A percentile compares a stretch with the other conserved stretches of the same genome.
Evolutionary conservation across 2,888 invertebrate genomes (phyloP).

Genomic region (Drosophila greeni): DNA sequence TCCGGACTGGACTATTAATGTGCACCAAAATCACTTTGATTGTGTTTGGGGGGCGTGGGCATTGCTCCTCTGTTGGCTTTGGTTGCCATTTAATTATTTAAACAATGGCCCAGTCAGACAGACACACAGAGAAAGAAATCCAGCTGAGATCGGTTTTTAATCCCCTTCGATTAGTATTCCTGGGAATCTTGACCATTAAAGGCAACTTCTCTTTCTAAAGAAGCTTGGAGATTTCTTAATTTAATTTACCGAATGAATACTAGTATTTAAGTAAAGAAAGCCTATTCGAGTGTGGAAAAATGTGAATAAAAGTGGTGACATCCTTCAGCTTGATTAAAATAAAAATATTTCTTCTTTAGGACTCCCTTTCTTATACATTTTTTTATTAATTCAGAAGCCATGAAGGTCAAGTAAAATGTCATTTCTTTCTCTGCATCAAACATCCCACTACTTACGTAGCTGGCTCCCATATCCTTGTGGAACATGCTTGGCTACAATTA

Average conservation of each 20-base stretch:
- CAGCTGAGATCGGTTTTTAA: neutral
- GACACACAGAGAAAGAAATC: constrained; percentile 1
- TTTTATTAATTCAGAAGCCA: too few species aligned
- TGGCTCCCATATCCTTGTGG: neutral
- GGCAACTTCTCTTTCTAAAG: neutral
- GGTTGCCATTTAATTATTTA: constrained; percentile 44
- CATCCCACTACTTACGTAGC: neutral
- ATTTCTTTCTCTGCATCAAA: neutral
- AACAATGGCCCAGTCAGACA: constrained; percentile 15
- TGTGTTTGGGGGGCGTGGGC: constrained; percentile 24
- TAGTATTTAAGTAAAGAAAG: neutral
- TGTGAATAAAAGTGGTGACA: too few species aligned
- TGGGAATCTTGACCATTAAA: too few species aligned
- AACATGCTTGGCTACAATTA: constrained; percentile 27
- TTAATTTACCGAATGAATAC: neutral
- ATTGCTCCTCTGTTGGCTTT: constrained; percentile 6
- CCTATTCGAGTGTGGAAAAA: rapidly evolving
- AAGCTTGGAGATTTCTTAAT: neutral
- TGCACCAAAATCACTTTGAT: constrained; percentile 46
- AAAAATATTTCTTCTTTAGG: neutral
- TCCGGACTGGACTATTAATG: constrained; percentile 32
- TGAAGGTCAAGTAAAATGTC: neutral
- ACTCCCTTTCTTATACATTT: neutral
- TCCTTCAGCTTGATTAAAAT: too few species aligned
- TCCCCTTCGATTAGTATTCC: neutral